phyloP scores from a whole-genome alignment of 1,140 invertebrate genomes.

The Caenorhabditis briggsae region DNA sequence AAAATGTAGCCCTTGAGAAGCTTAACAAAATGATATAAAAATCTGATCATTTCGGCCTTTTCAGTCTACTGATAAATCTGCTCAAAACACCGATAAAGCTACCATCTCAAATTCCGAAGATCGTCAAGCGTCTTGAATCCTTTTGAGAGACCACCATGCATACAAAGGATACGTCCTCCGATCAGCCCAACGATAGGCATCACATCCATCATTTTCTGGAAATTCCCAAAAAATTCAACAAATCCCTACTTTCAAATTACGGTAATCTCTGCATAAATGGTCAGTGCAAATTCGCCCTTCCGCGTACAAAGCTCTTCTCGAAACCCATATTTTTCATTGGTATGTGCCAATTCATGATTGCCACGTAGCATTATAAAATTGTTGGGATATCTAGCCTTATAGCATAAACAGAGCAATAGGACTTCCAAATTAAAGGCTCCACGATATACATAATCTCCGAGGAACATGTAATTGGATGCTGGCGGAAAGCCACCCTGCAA shows the following conservation, averaged over 20 bases:
- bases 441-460: slow-evolving; percentile 65
- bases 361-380: slow-evolving; percentile 82
- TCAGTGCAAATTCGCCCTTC: slow-evolving; percentile 1
- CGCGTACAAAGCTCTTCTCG: neutral
- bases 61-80: too few species aligned
- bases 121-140: slow-evolving; percentile 5
- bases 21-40: too few species aligned
- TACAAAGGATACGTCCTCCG: slow-evolving; percentile 58
- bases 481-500: slow-evolving; percentile 60
- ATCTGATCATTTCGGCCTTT: too few species aligned
- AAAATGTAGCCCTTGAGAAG: too few species aligned
- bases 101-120: slow-evolving; percentile 22
- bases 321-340: slow-evolving; percentile 82
- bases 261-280: slow-evolving; percentile 15
- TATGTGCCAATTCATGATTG: slow-evolving; percentile 82
- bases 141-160: slow-evolving; percentile 54
- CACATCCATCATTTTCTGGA: slow-evolving; percentile 43
- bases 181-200: slow-evolving; percentile 50
- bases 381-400: slow-evolving; percentile 80
- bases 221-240: too few species aligned
- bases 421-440: slow-evolving; percentile 40
- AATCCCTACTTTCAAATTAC: neutral
- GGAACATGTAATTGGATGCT: slow-evolving; percentile 61
- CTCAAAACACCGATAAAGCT: too few species aligned
- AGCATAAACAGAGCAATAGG: neutral